Evolutionary conservation across 2,113 vertebrate genomes (phyloP).

Genomic region (Microtus richardsoni): DNA sequence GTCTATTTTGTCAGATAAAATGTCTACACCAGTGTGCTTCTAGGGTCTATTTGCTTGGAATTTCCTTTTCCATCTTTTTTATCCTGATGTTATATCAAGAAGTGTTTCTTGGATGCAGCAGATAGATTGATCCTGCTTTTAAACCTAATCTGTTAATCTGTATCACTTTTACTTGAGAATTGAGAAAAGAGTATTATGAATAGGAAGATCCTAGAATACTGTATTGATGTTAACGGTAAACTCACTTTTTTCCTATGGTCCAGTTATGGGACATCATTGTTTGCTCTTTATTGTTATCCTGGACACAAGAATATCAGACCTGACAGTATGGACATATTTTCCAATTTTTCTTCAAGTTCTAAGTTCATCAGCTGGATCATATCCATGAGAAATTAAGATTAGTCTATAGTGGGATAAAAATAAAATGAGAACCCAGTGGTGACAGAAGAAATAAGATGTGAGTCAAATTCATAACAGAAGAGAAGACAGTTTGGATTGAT

Average conservation of each 20-base stretch:
- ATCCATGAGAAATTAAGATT: conserved; percentile 46
- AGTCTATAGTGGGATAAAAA: conserved; percentile 31
- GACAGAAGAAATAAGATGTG: not conserved
- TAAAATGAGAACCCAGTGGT: conserved; percentile 47
- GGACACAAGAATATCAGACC: not conserved
- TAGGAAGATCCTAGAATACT: not conserved
- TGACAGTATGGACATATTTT: conserved; percentile 18
- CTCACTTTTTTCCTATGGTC: not conserved
- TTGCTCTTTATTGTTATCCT: not conserved
- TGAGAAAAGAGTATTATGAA: not conserved
- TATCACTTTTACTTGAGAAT: not conserved
- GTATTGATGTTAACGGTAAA: not conserved
- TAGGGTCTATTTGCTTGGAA: not conserved
- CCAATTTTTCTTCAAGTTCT: conserved; percentile 1
- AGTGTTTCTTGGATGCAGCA: not conserved
- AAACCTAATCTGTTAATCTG: not conserved
- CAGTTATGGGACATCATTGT: not conserved
- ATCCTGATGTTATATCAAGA: not conserved
- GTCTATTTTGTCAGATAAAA: not conserved
- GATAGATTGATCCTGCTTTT: not conserved
- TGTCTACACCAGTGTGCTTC: not conserved
- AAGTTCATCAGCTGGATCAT: not conserved
- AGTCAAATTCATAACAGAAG: conserved; percentile 53
- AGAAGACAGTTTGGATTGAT: conserved; percentile 52
- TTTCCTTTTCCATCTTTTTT: too few relatives aligned